These are phyloP conservation scores for Halcyon smyrnensis DNA, from an alignment of 2,797 vertebrate genomes.

Conservation along the genomic window DNA sequence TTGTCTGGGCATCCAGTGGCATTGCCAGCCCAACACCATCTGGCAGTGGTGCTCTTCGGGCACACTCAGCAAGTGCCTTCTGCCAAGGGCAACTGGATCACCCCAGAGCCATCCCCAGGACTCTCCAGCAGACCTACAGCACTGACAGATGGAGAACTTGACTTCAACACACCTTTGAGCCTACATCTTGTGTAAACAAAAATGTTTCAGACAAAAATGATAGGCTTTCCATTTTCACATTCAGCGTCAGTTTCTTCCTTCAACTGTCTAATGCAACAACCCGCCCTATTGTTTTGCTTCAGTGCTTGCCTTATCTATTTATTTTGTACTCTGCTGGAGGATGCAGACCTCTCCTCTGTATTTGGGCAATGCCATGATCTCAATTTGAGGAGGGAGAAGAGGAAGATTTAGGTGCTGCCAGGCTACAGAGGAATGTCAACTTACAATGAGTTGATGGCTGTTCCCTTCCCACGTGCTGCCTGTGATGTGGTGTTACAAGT, in stretches of 20 bases:
- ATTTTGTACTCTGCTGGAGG: not conserved
- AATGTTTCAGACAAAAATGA: not conserved
- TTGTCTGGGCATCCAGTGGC: not conserved
- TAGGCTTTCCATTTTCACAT: not conserved
- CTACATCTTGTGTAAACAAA: not conserved
- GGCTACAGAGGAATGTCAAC: not conserved
- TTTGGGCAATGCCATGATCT: not conserved
- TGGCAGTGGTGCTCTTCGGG: not conserved
- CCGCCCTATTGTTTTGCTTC: not conserved
- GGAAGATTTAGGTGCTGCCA: not conserved
- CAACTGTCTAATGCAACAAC: not conserved
- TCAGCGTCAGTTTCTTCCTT: not conserved
- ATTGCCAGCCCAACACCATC: not conserved
- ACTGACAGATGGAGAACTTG: not conserved
- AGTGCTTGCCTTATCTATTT: not conserved
- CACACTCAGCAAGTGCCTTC: not conserved
- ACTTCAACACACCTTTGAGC: not conserved
- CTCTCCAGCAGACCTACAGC: accelerated
- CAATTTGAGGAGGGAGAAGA: not conserved
- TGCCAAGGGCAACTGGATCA: not conserved
- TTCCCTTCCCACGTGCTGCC: not conserved
- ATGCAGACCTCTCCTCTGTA: not conserved
- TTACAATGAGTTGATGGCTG: not conserved
- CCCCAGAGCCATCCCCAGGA: not conserved
- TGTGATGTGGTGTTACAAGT: not conserved